These are phyloP conservation scores for Albula goreensis DNA, from an alignment of 2,113 vertebrate species.

Conservation along the genomic window DNA sequence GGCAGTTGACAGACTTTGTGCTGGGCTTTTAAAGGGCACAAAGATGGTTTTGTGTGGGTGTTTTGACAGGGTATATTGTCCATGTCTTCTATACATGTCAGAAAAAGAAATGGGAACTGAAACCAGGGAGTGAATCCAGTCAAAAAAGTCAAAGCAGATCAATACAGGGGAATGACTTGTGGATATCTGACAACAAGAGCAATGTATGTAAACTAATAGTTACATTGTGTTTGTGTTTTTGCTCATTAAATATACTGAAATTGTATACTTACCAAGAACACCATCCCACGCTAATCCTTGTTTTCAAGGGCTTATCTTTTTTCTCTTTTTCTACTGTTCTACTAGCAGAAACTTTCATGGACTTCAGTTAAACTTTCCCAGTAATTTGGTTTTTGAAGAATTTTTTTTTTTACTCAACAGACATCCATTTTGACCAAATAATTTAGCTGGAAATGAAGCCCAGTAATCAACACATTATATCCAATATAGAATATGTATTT, in stretches of 20 bases:
- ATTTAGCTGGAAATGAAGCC: slow-evolving; percentile 9
- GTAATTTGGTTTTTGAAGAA: slow-evolving; percentile 2
- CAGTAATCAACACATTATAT: slow-evolving; percentile 27
- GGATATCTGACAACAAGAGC: neutral
- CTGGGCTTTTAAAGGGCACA: neutral
- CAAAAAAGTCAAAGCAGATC: neutral
- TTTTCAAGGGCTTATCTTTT: slow-evolving; percentile 10
- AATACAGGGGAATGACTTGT: neutral
- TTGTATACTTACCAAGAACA: slow-evolving; percentile 8
- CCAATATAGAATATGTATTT: slow-evolving; percentile 11
- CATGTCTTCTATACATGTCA: neutral
- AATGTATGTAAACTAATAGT: neutral
- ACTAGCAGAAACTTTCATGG: slow-evolving; percentile 9
- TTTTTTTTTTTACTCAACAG: slow-evolving; percentile 12
- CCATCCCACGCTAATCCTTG: neutral
- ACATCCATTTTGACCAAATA: slow-evolving; percentile 15
- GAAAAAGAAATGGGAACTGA: neutral
- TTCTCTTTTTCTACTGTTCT: neutral
- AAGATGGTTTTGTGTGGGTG: neutral
- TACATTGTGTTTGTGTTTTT: slow-evolving; percentile 15
- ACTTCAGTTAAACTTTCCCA: neutral
- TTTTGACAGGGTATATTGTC: slow-evolving; percentile 14
- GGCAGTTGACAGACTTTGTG: neutral
- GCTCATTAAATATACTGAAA: slow-evolving; percentile 10
- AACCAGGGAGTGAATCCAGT: neutral